phyloP scores from a whole-genome alignment of 30 jellyfish, hydroid and myxozoan species.

The Aurelia sp. region DNA sequence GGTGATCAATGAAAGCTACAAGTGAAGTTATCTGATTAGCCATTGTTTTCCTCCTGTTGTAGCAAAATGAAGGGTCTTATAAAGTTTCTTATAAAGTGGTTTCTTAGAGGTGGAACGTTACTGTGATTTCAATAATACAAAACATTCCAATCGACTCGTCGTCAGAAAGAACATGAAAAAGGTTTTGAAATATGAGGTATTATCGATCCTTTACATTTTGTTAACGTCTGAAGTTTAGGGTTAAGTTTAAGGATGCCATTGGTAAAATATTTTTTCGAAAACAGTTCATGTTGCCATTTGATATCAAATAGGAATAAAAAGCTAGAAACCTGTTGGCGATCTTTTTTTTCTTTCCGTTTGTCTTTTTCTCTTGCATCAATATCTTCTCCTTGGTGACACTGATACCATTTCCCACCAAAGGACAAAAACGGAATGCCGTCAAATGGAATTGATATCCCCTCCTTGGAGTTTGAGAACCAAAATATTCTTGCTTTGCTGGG shows the following conservation, averaged over 20 bases:
- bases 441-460: conserved; percentile 34
- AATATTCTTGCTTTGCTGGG: conserved; percentile 14
- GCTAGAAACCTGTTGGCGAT: conserved; percentile 18
- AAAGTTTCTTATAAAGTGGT: too few species aligned
- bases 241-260: too few species aligned
- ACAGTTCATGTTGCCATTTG: background rate
- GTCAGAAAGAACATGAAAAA: too few species aligned
- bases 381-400: conserved; percentile 66
- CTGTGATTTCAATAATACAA: too few species aligned
- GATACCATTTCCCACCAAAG: conserved; percentile 29
- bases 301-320: background rate
- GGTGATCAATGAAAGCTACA: too few species aligned
- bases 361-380: conserved; percentile 29
- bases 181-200: too few species aligned
- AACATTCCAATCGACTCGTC: too few species aligned
- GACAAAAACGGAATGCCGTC: conserved; percentile 52
- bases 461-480: background rate
- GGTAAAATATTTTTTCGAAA: background rate
- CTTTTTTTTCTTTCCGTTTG: conserved; percentile 13
- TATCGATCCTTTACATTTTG: too few species aligned
- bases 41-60: background rate
- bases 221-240: too few species aligned
- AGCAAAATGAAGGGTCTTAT: too few species aligned
- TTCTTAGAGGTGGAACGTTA: too few species aligned
- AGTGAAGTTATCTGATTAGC: background rate